phyloP scores from a whole-genome alignment of 2,888 invertebrate species.

The Aricia artaxerxes region DNA sequence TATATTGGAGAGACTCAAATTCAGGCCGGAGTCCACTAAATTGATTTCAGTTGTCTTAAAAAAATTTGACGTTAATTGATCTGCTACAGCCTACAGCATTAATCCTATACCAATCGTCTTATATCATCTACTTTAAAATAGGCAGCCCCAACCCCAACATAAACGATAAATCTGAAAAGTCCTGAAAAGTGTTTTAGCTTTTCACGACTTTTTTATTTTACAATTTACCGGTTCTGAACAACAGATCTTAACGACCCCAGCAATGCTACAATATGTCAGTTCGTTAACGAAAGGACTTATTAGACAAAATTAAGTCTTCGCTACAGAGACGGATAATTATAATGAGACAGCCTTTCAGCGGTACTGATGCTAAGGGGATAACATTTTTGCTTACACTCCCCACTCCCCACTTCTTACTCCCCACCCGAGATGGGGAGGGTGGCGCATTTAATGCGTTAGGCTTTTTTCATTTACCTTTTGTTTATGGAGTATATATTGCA shows the following conservation, averaged over 20 bases:
- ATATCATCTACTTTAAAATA: too few relatives aligned
- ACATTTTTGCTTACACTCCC: slow-evolving; percentile 16
- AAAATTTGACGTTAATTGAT: too few relatives aligned
- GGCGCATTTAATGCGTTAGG: background rate
- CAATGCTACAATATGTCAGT: background rate
- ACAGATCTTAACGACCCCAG: background rate
- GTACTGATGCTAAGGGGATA: slow-evolving; percentile 25
- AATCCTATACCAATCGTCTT: too few relatives aligned
- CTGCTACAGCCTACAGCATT: too few relatives aligned
- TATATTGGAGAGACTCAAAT: too few relatives aligned
- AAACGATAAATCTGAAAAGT: background rate
- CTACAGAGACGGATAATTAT: slow-evolving; percentile 22
- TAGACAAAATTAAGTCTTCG: slow-evolving; percentile 22
- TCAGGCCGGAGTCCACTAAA: too few relatives aligned
- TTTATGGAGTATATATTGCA: background rate
- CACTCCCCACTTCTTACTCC: background rate
- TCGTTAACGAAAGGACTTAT: slow-evolving; percentile 22
- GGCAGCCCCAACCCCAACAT: too few relatives aligned
- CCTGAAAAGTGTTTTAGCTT: background rate
- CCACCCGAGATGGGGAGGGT: background rate
- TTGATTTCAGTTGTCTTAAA: too few relatives aligned
- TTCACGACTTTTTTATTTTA: background rate
- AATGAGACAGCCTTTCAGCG: slow-evolving; percentile 24
- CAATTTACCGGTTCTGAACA: background rate
- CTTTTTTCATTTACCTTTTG: slow-evolving; percentile 2